Evolutionary conservation across 2,797 vertebrate genomes (phyloP), one percentile per base, ranked within the genome.

Genomic region (Bradypodion ventrale): DNA sequence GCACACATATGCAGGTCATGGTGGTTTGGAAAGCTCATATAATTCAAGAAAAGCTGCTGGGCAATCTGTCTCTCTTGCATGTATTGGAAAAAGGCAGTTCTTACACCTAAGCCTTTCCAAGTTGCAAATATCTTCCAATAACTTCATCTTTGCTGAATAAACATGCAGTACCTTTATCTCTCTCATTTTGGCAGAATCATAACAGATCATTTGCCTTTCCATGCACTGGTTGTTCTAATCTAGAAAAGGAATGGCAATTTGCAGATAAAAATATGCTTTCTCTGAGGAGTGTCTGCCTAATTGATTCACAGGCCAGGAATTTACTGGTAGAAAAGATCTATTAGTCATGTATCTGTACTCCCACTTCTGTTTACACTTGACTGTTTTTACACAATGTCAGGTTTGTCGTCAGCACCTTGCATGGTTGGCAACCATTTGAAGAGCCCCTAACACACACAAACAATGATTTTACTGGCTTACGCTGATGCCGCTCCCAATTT

Each of bases 241-340:
- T 29, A 75, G 16, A 56, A 21, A 79, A 59, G 52, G 70, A 75
- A 80, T 69, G 16, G 29, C 19, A 37, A 60, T 60, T 60, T 83
- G 37, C 42, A 62, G 65, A 16, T 77, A 76, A 37, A 85, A 85
- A 80, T 56, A 66, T 29, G 37, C 35, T 7, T 80, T 42, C 37
- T 40, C 37, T 40, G 44, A 56, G 49, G 37, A 66, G 60, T 35
- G 10, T 66, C 49, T 75, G 16, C n/a, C 21, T 75, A 52, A 35
- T 60, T 59, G 40, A 78, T 35, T 82, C 74, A 73, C 2, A 60
- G 21, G 10, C 21, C 65, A 75, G 62, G 63, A 80, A 85, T 80
- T 44, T 73, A 74, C 16, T 66, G 68, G 74, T 73, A 44, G 46
- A 60, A 83, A 83, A 60, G 25, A 60, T 72, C 4, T n/a, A 46